Base-by-base conservation (phyloP, 2,113 vertebrate species). In the Acanthisitta chloris region DNA sequence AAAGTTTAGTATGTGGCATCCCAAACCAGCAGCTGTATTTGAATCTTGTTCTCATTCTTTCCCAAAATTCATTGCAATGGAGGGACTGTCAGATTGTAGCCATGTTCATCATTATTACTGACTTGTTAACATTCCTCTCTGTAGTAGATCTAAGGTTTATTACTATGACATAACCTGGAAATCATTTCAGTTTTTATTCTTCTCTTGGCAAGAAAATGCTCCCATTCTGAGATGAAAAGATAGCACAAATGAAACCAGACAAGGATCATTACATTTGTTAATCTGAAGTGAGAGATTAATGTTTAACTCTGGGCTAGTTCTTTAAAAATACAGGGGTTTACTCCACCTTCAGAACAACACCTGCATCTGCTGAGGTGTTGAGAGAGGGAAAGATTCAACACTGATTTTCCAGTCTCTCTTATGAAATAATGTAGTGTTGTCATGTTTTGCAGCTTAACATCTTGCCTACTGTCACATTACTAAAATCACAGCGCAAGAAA, bases 321-420 rank as follows among this genome's bases (percentile, higher is more conserved):
- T 70, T 40, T 69, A 95, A 87, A 96, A 26, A 52, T 25, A 14
- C 6, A 58, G 23, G 5, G 4, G 6, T 93, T 92, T 93, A 46
- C 48, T 94, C 57, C 2, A 1, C 90, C 94, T 92, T 92, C 90
- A 90, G 88, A 97, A 95, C 57, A 94, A 84, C 96, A 96, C 94
- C 94, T 95, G 93, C 66, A 66, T 95, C 84, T 96, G 81, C 89
- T 96, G 87, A 93, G 80, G 34, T 84, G 54, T 64, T 64, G 72
- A 86, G 38, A 92, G 72, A 83, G 17, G 19, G 18, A 81, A 90
- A 84, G 55, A 72, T 78, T 86, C 51, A 67, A 90, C 93, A 94
- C 79, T 62, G 78, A 89, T 97, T 97, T 98, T 97, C 94, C 92
- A 97, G 94, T 71, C 90, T 95, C 90, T 93, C 94, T 97, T 93